Base-by-base conservation (phyloP, 2,888 invertebrate species). In the Stenurella melanura region DNA sequence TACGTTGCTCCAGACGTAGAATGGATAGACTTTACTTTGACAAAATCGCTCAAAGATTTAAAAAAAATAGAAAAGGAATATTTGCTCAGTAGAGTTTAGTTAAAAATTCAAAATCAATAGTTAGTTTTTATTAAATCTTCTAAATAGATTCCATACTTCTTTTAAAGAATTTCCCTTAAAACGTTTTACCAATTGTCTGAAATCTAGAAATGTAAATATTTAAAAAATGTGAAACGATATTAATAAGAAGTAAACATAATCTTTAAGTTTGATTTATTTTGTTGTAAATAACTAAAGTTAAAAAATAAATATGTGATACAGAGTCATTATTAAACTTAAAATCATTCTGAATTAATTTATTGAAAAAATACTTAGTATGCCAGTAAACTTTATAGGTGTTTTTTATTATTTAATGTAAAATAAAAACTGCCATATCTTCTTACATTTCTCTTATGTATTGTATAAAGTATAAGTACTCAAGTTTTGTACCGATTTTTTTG, bases 1-100 rank as follows among this genome's bases (percentile, higher is more conserved):
- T 89, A 90, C 78, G 85, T 90, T 5, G 88, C 87, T 12, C 89
- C 90, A 18, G 91, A 91, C 80, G 87, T 89, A 1, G 86, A 87
- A 67, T 91, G 91, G 91, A 89, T 91, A 26, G 86, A 89, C 74
- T 80, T 85, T 21, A 86, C 87, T n/a, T 80, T 90, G 34, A 81
- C 83, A 19, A 89, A 87, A 75, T 88, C 90, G 6, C 72, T 89
- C 18, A 88, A 88, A 54, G 87, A 88, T 75, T 85, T 90, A 42
- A 88, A 87, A 79, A 83, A 83, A 60, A 79, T 88, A 74, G 88
- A 89, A 72, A 83, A 83, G 75, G 81, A 83, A 77, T 81, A 79
- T 72, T 78, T 77, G 80, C 78, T 78, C 78, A 78, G 66, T 66
- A 78, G 64, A 68, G 73, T 66, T 15, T 79, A 73, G 58, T 68